These are phyloP conservation scores for Chroicocephalus ridibundus DNA, from an alignment of 2,113 vertebrate genomes.

Conservation along the genomic window DNA sequence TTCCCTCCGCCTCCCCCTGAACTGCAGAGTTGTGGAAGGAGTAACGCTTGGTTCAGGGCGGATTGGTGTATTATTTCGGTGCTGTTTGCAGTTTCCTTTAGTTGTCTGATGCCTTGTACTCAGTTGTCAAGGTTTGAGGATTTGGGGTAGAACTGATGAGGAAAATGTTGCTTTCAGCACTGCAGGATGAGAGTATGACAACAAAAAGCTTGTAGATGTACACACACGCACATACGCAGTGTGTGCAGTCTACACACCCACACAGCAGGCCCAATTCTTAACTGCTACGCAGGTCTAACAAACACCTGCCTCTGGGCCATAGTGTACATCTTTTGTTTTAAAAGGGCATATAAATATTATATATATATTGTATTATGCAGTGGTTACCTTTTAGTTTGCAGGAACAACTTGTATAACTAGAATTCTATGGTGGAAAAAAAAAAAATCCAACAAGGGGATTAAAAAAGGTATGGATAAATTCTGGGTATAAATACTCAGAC, in stretches of 20 bases:
- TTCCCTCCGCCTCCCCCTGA: neutral
- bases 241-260: neutral
- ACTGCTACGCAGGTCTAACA: neutral
- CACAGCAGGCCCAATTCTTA: neutral
- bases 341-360: slow-evolving; percentile 67
- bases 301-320: neutral
- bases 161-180: slow-evolving; percentile 31
- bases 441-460: slow-evolving; percentile 75
- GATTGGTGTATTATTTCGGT: neutral
- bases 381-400: slow-evolving; percentile 79
- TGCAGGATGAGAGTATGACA: neutral
- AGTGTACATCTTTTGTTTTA: slow-evolving; percentile 51
- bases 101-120: neutral
- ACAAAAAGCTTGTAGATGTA: neutral
- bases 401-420: slow-evolving; percentile 75
- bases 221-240: neutral
- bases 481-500: slow-evolving; percentile 94
- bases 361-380: slow-evolving; percentile 67
- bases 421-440: slow-evolving; percentile 72
- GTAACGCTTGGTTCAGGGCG: neutral
- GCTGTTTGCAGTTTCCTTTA: slow-evolving; percentile 39
- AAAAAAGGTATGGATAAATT: slow-evolving; percentile 77
- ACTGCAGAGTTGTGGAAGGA: neutral
- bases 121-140: neutral
- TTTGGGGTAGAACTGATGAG: neutral